Evolutionary conservation across 2,113 vertebrate species (phyloP).

Genomic region (Cinclus mexicanus): DNA sequence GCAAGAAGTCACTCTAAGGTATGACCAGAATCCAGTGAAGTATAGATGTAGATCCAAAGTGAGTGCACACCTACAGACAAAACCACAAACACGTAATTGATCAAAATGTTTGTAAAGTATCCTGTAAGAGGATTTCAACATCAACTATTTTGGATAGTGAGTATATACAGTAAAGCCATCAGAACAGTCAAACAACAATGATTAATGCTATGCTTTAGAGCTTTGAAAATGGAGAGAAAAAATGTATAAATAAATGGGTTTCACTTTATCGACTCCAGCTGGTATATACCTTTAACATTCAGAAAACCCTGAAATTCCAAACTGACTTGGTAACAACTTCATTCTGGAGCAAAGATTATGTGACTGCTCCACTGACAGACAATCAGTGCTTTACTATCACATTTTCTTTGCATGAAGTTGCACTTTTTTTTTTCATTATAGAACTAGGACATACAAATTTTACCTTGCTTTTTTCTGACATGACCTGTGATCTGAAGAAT

Average conservation of each 20-base stretch:
- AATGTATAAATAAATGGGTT: background rate
- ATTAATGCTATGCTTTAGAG: background rate
- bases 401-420: background rate
- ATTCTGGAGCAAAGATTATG: background rate
- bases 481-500: background rate
- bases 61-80: background rate
- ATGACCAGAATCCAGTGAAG: background rate
- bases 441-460: rapidly evolving
- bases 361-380: background rate
- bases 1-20: background rate
- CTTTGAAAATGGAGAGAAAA: background rate
- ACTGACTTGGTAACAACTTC: background rate
- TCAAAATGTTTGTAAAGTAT: background rate
- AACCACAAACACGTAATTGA: background rate
- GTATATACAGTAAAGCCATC: background rate
- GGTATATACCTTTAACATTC: background rate
- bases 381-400: background rate
- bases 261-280: background rate
- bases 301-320: background rate
- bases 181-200: background rate
- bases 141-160: background rate
- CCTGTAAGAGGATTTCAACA: background rate
- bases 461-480: background rate
- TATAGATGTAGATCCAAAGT: background rate
- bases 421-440: background rate